Evolutionary conservation across 2,888 invertebrate species (phyloP).

Genomic region (Brachynemurus nebulosus): DNA sequence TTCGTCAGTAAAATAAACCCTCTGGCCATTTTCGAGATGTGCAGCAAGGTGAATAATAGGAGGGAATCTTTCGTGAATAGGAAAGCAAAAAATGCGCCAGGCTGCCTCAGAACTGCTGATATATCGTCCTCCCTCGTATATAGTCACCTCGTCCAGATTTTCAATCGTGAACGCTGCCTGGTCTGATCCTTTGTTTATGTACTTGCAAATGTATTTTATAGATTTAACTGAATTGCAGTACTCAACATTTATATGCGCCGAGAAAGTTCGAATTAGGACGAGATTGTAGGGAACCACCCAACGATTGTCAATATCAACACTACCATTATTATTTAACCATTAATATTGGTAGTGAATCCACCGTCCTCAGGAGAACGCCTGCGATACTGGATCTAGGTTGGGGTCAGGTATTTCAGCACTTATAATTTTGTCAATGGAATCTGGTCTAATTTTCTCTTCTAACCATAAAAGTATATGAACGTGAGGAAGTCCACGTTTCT

Average conservation of each 20-base stretch:
- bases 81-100: slow-evolving; percentile 20
- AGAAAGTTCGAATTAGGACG: slow-evolving; percentile 7
- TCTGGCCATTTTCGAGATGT: slow-evolving; percentile 18
- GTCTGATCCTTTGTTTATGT: slow-evolving; percentile 12
- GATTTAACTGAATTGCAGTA: slow-evolving; percentile 10
- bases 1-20: slow-evolving; percentile 13
- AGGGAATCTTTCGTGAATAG: slow-evolving; percentile 18
- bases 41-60: slow-evolving; percentile 17
- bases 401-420: slow-evolving; percentile 12
- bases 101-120: slow-evolving; percentile 15
- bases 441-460: slow-evolving; percentile 13
- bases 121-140: slow-evolving; percentile 18
- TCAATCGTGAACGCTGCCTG: slow-evolving; percentile 14
- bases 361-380: slow-evolving; percentile 17
- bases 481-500: slow-evolving; percentile 9
- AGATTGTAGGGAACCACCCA: slow-evolving; percentile 10
- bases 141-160: slow-evolving; percentile 15
- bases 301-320: slow-evolving; percentile 9
- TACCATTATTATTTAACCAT: no score
- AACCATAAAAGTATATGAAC: slow-evolving; percentile 8
- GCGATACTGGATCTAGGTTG: slow-evolving; percentile 15
- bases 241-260: slow-evolving; percentile 19
- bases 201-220: slow-evolving; percentile 15
- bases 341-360: slow-evolving; percentile 5
- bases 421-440: slow-evolving; percentile 13